phyloP scores from a whole-genome alignment of 1,140 invertebrate genomes.

The Zaprionus tsacasi region DNA sequence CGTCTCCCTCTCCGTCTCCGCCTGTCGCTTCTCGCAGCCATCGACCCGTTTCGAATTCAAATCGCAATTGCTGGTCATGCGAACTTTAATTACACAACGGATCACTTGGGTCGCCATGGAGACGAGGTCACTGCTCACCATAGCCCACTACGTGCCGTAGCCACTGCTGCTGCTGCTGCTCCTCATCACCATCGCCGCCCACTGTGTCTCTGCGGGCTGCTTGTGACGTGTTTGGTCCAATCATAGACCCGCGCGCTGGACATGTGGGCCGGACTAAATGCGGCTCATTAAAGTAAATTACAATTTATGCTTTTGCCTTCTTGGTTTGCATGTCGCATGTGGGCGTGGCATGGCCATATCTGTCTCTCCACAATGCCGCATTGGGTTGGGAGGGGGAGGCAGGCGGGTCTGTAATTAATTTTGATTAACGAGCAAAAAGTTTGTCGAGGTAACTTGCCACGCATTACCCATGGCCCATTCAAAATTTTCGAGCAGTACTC shows the following conservation, averaged over 20 bases:
- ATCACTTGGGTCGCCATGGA: conserved; percentile 38
- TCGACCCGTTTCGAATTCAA: conserved; percentile 71
- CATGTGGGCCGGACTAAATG: conserved; percentile 65
- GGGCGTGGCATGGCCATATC: conserved; percentile 58
- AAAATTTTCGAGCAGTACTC: conserved; percentile 24
- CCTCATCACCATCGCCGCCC: conserved; percentile 3
- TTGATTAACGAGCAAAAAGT: conserved; percentile 76
- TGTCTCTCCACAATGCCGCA: neutral
- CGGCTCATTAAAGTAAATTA: conserved; percentile 80
- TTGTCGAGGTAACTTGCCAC: conserved; percentile 67
- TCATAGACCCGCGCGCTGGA: conserved; percentile 42
- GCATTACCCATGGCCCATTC: conserved; percentile 57
- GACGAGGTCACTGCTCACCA: conserved; percentile 28
- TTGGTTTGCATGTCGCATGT: conserved; percentile 76
- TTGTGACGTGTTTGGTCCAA: conserved; percentile 28
- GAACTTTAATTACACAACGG: conserved; percentile 75
- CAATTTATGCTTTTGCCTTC: conserved; percentile 62
- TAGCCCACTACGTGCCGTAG: conserved; percentile 13
- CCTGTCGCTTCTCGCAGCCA: conserved; percentile 22
- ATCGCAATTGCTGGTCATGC: conserved; percentile 75
- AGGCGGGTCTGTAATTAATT: conserved; percentile 73
- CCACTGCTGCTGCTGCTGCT: conserved; percentile 3
- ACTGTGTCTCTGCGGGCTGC: conserved; percentile 6
- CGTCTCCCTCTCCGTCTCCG: neutral
- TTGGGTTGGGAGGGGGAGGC: conserved; percentile 18